These are phyloP conservation scores for Protomyctophum bolini DNA, from an alignment of 2,113 vertebrate species.

Conservation along the genomic window DNA sequence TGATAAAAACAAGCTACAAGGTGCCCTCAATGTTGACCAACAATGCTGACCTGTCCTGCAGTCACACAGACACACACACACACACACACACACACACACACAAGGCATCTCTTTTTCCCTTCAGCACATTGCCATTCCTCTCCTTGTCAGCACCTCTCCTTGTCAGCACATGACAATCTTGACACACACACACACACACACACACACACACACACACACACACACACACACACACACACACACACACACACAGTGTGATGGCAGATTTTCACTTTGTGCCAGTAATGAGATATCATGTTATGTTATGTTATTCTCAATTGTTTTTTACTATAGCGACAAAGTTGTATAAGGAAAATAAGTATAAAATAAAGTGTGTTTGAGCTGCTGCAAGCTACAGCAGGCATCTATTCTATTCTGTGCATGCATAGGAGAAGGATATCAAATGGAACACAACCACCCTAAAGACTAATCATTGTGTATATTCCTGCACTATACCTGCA, in stretches of 20 bases:
- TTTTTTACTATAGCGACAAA: too few relatives aligned
- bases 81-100: constrained; percentile 1
- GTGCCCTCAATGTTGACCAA: not conserved
- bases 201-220: not conserved
- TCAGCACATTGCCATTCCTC: not conserved
- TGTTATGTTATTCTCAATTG: too few relatives aligned
- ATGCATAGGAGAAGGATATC: too few relatives aligned
- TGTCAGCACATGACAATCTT: not conserved
- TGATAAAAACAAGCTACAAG: not conserved
- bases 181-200: too few relatives aligned
- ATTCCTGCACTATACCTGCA: too few relatives aligned
- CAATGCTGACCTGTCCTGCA: not conserved
- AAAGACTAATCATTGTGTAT: too few relatives aligned
- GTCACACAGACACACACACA: not conserved
- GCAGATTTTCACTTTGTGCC: not conserved
- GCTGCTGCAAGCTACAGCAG: constrained; percentile 33
- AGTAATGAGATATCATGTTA: too few relatives aligned
- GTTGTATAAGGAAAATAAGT: too few relatives aligned
- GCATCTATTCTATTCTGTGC: constrained; percentile 37
- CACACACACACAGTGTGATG: constrained; percentile 32
- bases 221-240: not conserved
- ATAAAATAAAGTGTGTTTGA: too few relatives aligned
- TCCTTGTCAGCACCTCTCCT: not conserved
- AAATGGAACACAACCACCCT: too few relatives aligned
- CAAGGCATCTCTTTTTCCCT: not conserved